These are phyloP conservation scores for Glaucidium brasilianum DNA, from an alignment of 2,113 vertebrate genomes.

Conservation along the genomic window DNA sequence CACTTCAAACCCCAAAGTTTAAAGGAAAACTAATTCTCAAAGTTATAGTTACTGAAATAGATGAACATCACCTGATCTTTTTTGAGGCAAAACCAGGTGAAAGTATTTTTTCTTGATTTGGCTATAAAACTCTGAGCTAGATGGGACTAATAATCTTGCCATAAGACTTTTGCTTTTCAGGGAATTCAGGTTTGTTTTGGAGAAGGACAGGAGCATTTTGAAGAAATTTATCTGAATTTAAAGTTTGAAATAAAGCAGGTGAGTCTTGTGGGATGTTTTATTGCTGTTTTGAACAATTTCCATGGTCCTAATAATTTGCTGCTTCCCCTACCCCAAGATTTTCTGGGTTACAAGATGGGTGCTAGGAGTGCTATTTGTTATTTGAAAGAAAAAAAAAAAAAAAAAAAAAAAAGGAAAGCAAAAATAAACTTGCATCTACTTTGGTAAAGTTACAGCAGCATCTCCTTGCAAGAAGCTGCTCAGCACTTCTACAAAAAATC, in stretches of 20 bases:
- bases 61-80: background rate
- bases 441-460: background rate
- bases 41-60: background rate
- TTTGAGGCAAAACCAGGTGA: background rate
- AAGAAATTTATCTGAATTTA: background rate
- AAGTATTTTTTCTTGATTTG: background rate
- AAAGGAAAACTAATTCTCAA: background rate
- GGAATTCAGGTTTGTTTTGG: background rate
- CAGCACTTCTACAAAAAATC: background rate
- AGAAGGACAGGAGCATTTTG: background rate
- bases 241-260: background rate
- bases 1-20: background rate
- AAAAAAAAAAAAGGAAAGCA: background rate
- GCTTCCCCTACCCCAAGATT: background rate
- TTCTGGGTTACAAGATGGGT: background rate
- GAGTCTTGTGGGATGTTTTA: background rate
- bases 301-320: background rate
- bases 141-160: fast-evolving
- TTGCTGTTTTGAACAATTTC: background rate
- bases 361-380: background rate
- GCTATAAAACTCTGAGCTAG: background rate
- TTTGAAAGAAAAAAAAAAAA: background rate
- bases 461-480: background rate
- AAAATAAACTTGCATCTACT: background rate
- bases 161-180: background rate